phyloP scores from a whole-genome alignment of 2,888 invertebrate genomes.

The Embidobia sp. region DNA sequence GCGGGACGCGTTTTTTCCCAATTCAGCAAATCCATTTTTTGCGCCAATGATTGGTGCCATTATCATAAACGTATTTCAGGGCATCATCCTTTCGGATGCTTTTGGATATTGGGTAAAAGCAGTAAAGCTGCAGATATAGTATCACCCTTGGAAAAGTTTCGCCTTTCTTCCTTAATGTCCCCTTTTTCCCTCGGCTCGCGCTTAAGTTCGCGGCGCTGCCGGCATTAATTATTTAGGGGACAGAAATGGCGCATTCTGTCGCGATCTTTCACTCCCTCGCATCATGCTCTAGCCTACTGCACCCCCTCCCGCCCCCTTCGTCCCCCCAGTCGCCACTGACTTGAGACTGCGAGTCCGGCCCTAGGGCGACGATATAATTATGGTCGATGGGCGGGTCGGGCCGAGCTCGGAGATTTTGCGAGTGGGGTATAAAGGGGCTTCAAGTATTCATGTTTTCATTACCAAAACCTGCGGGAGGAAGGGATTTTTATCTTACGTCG shows the following conservation, averaged over 20 bases:
- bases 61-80: slow-evolving; percentile 36
- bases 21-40: slow-evolving; percentile 14
- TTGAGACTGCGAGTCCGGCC: slow-evolving; percentile 71
- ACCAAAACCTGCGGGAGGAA: slow-evolving; percentile 72
- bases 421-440: slow-evolving; percentile 72
- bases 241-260: slow-evolving; percentile 79
- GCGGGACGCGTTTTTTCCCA: neutral
- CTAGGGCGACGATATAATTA: slow-evolving; percentile 81
- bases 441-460: slow-evolving; percentile 82
- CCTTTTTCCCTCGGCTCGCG: slow-evolving; percentile 66
- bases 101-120: slow-evolving; percentile 51
- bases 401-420: slow-evolving; percentile 62
- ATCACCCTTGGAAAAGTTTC: slow-evolving; percentile 51
- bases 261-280: slow-evolving; percentile 70
- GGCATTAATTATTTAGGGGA: slow-evolving; percentile 82
- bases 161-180: slow-evolving; percentile 70
- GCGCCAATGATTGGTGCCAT: slow-evolving; percentile 22
- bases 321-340: slow-evolving; percentile 64
- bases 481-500: slow-evolving; percentile 68
- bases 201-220: slow-evolving; percentile 80
- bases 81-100: slow-evolving; percentile 31
- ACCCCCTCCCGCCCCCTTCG: slow-evolving; percentile 28
- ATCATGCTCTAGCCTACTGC: slow-evolving; percentile 45
- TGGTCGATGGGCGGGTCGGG: slow-evolving; percentile 74
- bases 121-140: slow-evolving; percentile 41